phyloP scores from a whole-genome alignment of 2,797 vertebrate genomes.

The Melopsittacus undulatus region DNA sequence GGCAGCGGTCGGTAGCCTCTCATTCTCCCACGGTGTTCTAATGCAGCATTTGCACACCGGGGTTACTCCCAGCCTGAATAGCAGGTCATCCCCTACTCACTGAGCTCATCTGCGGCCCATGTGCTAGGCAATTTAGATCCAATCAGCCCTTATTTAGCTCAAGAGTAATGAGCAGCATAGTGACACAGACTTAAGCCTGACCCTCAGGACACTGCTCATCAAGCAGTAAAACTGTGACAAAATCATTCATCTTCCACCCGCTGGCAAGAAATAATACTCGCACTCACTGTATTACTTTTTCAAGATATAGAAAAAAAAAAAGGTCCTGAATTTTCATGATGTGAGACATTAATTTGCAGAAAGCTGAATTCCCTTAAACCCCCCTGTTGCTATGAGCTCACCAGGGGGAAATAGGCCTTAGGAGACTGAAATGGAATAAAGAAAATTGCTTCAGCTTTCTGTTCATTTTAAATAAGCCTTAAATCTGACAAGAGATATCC shows the following conservation, averaged over 20 bases:
- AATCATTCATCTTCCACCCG: conserved; percentile 90
- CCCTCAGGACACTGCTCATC: conserved; percentile 89
- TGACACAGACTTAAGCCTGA: conserved; percentile 90
- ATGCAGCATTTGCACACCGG: conserved; percentile 86
- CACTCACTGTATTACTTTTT: conserved; percentile 88
- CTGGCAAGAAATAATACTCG: conserved; percentile 89
- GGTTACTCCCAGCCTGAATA: conserved; percentile 88
- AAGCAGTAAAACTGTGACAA: conserved; percentile 89
- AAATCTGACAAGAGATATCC: conserved; percentile 84
- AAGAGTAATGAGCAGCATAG: conserved; percentile 90
- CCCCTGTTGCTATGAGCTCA: conserved; percentile 86
- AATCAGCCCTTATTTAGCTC: conserved; percentile 90
- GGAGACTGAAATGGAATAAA: conserved; percentile 87
- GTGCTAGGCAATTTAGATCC: conserved; percentile 89
- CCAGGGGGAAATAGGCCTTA: conserved; percentile 85
- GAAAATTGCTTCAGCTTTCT: conserved; percentile 88
- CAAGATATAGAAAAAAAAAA: conserved; percentile 79
- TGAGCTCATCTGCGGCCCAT: conserved; percentile 87
- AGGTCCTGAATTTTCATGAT: conserved; percentile 88
- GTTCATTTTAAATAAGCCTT: conserved; percentile 88
- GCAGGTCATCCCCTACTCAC: conserved; percentile 87
- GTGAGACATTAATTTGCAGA: conserved; percentile 89
- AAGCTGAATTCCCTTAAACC: conserved; percentile 87
- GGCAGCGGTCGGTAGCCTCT: conserved; percentile 83
- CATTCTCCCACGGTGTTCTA: conserved; percentile 86